A percentile compares a stretch with the other conserved stretches of the same genome.
These are phyloP conservation scores for Erpornis zantholeuca DNA, from an alignment of 2,113 vertebrate genomes.

Conservation along the genomic window DNA sequence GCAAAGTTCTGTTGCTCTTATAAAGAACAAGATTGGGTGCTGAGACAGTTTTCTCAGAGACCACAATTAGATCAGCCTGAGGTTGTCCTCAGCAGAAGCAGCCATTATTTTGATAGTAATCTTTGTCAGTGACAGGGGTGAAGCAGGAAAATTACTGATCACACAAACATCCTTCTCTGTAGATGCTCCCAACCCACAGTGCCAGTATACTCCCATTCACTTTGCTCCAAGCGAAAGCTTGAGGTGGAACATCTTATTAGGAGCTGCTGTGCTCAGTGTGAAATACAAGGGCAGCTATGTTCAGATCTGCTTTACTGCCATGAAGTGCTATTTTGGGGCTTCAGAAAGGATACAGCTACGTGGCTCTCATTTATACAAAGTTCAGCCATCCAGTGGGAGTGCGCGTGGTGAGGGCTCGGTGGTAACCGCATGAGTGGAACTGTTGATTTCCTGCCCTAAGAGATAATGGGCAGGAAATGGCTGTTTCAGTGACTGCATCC, in stretches of 20 bases:
- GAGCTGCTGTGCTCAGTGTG: not conserved
- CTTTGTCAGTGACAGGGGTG: not conserved
- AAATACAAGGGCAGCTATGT: not conserved
- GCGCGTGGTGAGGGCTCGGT: not conserved
- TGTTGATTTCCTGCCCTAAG: constrained; percentile 49
- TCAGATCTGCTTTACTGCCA: not conserved
- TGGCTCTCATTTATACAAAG: not conserved
- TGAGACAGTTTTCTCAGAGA: constrained; percentile 21
- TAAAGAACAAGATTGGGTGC: not conserved
- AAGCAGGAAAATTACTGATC: not conserved
- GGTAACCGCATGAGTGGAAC: constrained; percentile 40
- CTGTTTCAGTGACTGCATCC: constrained; percentile 58
- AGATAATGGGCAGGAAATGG: constrained; percentile 61
- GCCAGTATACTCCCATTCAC: not conserved
- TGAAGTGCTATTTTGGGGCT: not conserved
- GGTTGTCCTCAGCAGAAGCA: not conserved
- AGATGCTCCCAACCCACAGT: not conserved
- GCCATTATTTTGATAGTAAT: not conserved
- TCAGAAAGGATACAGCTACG: not conserved
- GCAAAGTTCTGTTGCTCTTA: not conserved
- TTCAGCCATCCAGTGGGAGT: not conserved
- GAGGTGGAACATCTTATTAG: not conserved
- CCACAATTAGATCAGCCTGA: constrained; percentile 14
- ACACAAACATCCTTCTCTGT: not conserved
- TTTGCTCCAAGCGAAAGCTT: not conserved